phyloP scores from a whole-genome alignment of 2,797 vertebrate species.

The Picus viridis region DNA sequence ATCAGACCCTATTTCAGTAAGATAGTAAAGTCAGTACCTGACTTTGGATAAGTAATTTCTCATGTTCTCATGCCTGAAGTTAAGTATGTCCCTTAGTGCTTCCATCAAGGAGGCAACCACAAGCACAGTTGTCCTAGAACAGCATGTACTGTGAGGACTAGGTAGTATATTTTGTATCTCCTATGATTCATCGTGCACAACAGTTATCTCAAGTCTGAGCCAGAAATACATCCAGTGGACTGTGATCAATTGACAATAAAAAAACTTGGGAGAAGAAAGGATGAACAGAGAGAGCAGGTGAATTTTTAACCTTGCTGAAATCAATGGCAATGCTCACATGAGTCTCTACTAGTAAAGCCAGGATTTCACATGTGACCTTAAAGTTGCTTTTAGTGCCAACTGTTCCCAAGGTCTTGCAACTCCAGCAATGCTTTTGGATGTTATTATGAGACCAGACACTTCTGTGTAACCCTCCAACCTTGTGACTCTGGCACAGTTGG shows the following conservation, averaged over 20 bases:
- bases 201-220: neutral
- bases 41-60: neutral
- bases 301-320: neutral
- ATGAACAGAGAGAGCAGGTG: neutral
- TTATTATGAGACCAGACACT: neutral
- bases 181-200: neutral
- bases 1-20: neutral
- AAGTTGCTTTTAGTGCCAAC: neutral
- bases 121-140: neutral
- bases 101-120: neutral
- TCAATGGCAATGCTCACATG: neutral
- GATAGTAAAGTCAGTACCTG: neutral
- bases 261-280: neutral
- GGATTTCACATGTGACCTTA: neutral
- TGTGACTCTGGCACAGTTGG: neutral
- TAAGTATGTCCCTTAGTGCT: neutral
- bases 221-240: neutral
- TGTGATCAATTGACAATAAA: neutral
- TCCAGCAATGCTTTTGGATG: neutral
- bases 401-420: slow-evolving; percentile 8
- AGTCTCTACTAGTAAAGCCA: neutral
- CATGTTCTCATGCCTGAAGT: neutral
- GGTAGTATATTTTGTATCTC: neutral
- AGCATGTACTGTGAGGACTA: neutral
- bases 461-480: neutral